Conservation (phyloP, 2,888 invertebrate species). For the Margaritifera margaritifera region DNA sequence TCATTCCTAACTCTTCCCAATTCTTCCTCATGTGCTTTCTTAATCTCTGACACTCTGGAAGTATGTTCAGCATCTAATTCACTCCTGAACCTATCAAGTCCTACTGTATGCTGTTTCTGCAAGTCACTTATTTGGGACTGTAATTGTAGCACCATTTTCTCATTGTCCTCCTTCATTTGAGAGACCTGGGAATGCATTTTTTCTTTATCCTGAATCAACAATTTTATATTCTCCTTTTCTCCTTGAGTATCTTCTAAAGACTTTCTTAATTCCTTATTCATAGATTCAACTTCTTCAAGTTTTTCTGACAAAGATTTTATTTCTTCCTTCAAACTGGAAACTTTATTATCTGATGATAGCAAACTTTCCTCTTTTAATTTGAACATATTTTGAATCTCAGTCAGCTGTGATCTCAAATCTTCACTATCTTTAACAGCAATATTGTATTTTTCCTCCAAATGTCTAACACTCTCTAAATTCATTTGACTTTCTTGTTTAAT, state of each 20-base stretch:
- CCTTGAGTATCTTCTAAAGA: background rate
- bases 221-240: background rate
- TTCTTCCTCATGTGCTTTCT: conserved; percentile 34
- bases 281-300: background rate
- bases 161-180: conserved; percentile 1
- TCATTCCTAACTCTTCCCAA: conserved; percentile 38
- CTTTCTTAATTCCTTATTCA: no score
- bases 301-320: background rate
- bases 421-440: no score
- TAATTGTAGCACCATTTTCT: no score
- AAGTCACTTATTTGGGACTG: background rate
- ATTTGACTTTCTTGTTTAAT: no score
- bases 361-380: conserved; percentile 8
- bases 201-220: background rate
- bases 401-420: no score
- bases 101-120: conserved; percentile 4
- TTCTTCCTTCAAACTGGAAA: background rate
- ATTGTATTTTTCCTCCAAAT: no score
- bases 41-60: conserved; percentile 16
- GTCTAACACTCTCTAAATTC: no score
- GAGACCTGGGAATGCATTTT: no score
- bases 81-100: conserved; percentile 5
- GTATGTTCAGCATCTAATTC: conserved; percentile 15
- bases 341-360: background rate
- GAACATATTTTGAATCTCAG: no score